phyloP scores from a whole-genome alignment of 2,888 invertebrate genomes.

The Aphelenchoides bicaudatus region DNA sequence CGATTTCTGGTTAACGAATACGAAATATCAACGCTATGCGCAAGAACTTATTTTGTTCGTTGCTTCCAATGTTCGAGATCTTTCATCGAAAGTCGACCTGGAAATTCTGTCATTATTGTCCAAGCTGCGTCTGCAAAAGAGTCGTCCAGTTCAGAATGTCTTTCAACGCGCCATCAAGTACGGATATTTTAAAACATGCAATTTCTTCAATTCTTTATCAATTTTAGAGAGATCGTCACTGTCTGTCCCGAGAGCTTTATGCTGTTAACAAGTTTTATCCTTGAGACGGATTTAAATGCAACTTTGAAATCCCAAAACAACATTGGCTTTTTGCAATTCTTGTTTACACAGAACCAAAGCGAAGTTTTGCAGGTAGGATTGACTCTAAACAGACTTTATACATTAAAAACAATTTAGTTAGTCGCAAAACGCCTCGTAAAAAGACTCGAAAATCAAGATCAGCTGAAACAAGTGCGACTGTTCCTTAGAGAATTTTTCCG shows the following conservation, averaged over 20 bases:
- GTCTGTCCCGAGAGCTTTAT: not conserved
- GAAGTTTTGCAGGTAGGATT: slow-evolving; percentile 9
- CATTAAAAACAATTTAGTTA: slow-evolving; percentile 18
- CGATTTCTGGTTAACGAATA: slow-evolving; percentile 21
- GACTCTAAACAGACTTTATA: not conserved
- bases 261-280: not conserved
- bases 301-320: not conserved
- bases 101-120: slow-evolving; percentile 21
- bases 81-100: slow-evolving; percentile 17
- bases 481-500: slow-evolving; percentile 22
- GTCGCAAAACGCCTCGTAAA: slow-evolving; percentile 20
- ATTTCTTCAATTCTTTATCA: not conserved
- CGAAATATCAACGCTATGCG: slow-evolving; percentile 23
- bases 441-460: slow-evolving; percentile 12
- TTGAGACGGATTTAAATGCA: slow-evolving; percentile 2
- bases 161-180: slow-evolving; percentile 24
- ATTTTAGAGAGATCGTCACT: not conserved
- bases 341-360: slow-evolving; percentile 1
- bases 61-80: slow-evolving; percentile 21
- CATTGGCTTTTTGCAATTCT: slow-evolving; percentile 4
- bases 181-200: no score
- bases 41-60: slow-evolving; percentile 22
- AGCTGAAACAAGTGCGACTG: slow-evolving; percentile 17
- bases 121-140: slow-evolving; percentile 15
- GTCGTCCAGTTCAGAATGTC: slow-evolving; percentile 24